phyloP scores from a whole-genome alignment of 1,140 invertebrate species.

The Eurytemora carolleeae region DNA sequence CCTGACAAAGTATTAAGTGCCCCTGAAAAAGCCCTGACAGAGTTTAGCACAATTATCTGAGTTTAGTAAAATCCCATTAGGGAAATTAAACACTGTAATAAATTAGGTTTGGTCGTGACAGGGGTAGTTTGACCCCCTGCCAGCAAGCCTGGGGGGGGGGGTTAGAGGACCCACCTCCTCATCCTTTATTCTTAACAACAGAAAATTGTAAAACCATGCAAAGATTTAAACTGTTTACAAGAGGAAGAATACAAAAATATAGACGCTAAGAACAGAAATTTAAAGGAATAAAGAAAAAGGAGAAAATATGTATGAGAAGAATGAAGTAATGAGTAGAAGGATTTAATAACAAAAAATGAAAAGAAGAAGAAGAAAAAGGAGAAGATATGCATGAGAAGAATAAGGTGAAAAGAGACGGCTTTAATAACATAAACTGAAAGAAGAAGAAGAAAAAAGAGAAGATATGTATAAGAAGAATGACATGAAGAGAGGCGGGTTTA shows the following conservation, averaged over 20 bases:
- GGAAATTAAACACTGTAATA: background rate
- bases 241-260: conserved; percentile 4
- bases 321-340: background rate
- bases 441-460: background rate
- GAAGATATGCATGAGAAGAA: no score
- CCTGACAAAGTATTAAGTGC: no score
- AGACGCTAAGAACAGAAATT: conserved; percentile 12
- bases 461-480: background rate
- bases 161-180: no score
- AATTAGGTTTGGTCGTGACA: background rate
- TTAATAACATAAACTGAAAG: background rate
- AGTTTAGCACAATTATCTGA: background rate
- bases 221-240: no score
- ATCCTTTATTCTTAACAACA: no score
- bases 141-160: background rate
- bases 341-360: background rate
- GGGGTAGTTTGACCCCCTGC: background rate
- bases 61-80: background rate
- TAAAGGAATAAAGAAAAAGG: conserved; percentile 15
- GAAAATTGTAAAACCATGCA: no score
- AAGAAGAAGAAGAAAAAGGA: background rate
- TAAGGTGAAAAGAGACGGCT: background rate
- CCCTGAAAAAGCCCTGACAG: no score
- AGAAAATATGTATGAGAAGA: background rate
- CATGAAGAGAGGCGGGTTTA: background rate